phyloP scores from a whole-genome alignment of 1,140 invertebrate species.

The Heliconius hermathena region DNA sequence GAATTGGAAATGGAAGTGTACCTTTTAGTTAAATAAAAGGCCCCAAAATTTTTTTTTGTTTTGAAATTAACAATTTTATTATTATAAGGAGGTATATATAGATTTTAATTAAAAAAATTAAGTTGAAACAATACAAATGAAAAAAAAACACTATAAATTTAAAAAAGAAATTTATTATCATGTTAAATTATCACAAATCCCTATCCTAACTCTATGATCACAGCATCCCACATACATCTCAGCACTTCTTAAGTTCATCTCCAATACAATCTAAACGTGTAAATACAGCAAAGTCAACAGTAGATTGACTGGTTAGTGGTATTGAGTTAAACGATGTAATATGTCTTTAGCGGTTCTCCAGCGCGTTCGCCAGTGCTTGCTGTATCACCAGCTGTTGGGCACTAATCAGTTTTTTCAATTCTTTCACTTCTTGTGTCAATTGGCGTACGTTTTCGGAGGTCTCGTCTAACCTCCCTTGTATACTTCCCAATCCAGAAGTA shows the following conservation, averaged over 20 bases:
- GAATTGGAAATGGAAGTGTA: too few relatives aligned
- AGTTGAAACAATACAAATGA: neutral
- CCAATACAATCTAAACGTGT: slow-evolving; percentile 49
- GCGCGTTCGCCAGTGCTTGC: slow-evolving; percentile 69
- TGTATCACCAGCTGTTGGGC: slow-evolving; percentile 78
- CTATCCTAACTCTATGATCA: neutral
- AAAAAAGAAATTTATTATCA: slow-evolving; percentile 1
- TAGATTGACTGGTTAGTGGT: slow-evolving; percentile 72
- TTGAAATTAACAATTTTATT: too few relatives aligned
- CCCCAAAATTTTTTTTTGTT: too few relatives aligned
- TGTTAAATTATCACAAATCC: slow-evolving; percentile 11
- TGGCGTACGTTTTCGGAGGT: slow-evolving; percentile 72
- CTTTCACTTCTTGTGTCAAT: slow-evolving; percentile 84
- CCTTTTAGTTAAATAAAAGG: too few relatives aligned
- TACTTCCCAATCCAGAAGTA: slow-evolving; percentile 79
- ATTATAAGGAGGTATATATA: too few relatives aligned
- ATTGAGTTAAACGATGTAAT: slow-evolving; percentile 73
- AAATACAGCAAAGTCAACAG: slow-evolving; percentile 59
- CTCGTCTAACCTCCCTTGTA: slow-evolving; percentile 85
- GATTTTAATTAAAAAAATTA: too few relatives aligned
- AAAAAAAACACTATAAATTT: neutral
- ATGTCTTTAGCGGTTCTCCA: slow-evolving; percentile 74
- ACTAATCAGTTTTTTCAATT: slow-evolving; percentile 84
- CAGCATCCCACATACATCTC: neutral
- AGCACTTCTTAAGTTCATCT: slow-evolving; percentile 10